These are phyloP conservation scores for Ardeotis arabs DNA, from an alignment of 2,113 vertebrate genomes.

Conservation along the genomic window DNA sequence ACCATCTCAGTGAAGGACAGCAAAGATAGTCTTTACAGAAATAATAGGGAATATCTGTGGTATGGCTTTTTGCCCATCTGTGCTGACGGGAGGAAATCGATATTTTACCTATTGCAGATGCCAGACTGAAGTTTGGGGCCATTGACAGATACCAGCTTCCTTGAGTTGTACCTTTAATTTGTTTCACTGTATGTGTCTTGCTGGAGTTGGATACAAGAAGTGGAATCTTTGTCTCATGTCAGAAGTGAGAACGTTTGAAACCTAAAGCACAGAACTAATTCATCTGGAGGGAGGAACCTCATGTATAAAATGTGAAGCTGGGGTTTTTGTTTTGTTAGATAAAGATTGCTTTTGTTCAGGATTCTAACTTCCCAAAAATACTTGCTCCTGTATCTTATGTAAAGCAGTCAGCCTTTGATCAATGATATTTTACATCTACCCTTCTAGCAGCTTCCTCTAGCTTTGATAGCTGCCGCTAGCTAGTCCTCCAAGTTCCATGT, in stretches of 20 bases:
- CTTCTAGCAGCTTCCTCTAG: not conserved
- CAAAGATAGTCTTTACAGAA: not conserved
- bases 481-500: not conserved
- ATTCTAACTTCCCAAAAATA: not conserved
- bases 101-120: constrained; percentile 23
- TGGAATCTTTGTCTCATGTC: not conserved
- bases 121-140: not conserved
- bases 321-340: not conserved
- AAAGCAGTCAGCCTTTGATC: not conserved
- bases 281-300: not conserved
- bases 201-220: not conserved
- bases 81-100: constrained; percentile 6
- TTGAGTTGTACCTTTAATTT: not conserved
- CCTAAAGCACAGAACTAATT: not conserved
- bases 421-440: not conserved
- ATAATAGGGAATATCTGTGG: constrained; percentile 25
- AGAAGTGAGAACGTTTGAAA: not conserved
- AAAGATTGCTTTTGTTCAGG: not conserved
- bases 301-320: not conserved
- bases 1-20: not conserved
- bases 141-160: not conserved
- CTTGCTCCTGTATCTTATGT: not conserved
- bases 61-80: not conserved
- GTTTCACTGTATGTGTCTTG: not conserved
- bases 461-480: not conserved